Base-by-base conservation (phyloP, 2,888 invertebrate genomes). In the Alentia gelatinosa region DNA sequence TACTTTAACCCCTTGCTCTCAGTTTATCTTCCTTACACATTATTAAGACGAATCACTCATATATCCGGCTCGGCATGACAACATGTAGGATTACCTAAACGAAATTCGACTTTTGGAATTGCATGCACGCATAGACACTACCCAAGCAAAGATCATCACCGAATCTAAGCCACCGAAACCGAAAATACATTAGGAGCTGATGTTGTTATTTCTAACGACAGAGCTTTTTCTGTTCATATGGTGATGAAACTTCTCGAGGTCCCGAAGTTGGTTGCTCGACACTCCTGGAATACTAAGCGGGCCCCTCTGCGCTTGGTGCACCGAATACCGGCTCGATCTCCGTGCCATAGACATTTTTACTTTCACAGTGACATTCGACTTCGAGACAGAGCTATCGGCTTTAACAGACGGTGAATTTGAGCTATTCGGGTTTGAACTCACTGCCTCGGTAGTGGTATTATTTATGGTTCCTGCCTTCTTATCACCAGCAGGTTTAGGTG, bases 181-280 rank as follows among this genome's bases (percentile, higher is more conserved):
- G 3, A 1, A 68, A 68, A 3, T 30, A 3, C 68, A n/a, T n/a
- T 68, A 68, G 23, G 68, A 68, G 26, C 68, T 30, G 26, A 68
- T 68, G 15, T n/a, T n/a, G n/a, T 3, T 30, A 30, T 68, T 68
- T 68, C n/a, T 19, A 15, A 26, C 56, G 19, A 9, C 4, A 12
- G 68, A 26, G 3, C 1, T 68, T 30, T 26, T 68, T 3, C 83
- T 19, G 39, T 83, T 86, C 86, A 86, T 86, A 30, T 30, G 47
- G 19, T 12, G 30, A 47, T 86, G 86, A n/a, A 86, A 86, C 33
- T 42, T 86, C 47, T 86, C 86, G 15, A 86, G 86, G 47, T 86
- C 86, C 33, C 47, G 19, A 15, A 86, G 86, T 47, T 86, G 86
- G 47, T 86, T 86, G 7, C 47, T 47, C 3, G 86, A 86, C 3